Conservation (phyloP, 2,113 vertebrate genomes). For the Calonectris borealis region DNA sequence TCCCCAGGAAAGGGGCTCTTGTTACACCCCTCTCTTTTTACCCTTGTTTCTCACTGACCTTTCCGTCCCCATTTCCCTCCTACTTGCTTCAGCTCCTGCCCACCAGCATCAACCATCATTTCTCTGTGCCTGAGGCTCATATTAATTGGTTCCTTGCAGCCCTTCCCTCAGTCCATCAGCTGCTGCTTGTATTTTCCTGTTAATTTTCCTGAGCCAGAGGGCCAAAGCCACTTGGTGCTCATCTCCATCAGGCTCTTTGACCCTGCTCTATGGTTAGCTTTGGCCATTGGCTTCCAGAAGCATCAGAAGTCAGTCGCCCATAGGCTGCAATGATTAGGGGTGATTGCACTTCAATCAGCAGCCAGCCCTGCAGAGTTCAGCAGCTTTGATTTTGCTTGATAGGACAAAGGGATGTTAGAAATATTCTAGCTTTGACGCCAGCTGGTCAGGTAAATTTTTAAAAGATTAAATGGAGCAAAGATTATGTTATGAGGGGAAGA, state of each 20-base stretch:
- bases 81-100: neutral
- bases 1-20: neutral
- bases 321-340: neutral
- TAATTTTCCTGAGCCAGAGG: neutral
- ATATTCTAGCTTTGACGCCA: neutral
- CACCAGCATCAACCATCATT: neutral
- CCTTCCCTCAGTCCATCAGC: neutral
- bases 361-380: neutral
- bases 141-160: neutral
- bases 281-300: neutral
- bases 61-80: neutral
- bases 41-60: neutral
- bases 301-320: rapidly evolving
- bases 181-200: neutral
- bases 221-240: neutral
- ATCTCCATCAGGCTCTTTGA: neutral
- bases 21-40: neutral
- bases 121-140: neutral
- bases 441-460: neutral
- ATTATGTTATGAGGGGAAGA: neutral
- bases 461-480: neutral
- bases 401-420: neutral
- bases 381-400: neutral
- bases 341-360: neutral
- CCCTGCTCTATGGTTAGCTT: neutral